Base-by-base conservation (phyloP, 2,113 vertebrate species). In the Prochilodus magdalenae region DNA sequence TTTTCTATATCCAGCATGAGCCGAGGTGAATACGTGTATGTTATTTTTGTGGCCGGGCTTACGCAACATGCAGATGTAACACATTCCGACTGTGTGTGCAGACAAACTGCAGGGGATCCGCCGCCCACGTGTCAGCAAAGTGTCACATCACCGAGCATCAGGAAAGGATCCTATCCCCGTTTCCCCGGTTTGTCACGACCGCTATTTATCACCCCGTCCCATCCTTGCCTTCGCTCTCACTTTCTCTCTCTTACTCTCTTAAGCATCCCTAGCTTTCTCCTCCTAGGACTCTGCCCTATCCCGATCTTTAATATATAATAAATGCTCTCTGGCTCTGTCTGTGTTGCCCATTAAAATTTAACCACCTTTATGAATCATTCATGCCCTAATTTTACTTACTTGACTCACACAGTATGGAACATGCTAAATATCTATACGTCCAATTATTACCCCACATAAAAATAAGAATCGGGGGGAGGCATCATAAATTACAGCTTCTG, bases 311-410 rank as follows among this genome's bases (percentile, higher is more conserved):
- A 90, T 88, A 90, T 82, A 75, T 89, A 84, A 88, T 92, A 73
- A 77, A 86, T 79, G 86, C 75, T 30, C 26, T 85, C 73, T 67
- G 77, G 73, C 53, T 33, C 20, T 24, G 55, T 69, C 77, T 63
- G 84, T 87, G 85, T 87, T 90, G 67, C 78, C 79, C 29, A 83
- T 89, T 87, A 91, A 90, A 85, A 78, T 89, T 90, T 89, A 44
- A 86, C 80, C 33, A 85, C 80, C 29, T 78, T 75, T 33, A 91
- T 92, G 87, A 91, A 91, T 91, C 88, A 93, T 90, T 92, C 77
- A 90, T 44, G 69, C 51, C 55, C 83, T 90, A 88, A 91, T 92
- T 92, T 91, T 85, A 87, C 87, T 83, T 84, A 90, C 90, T 87
- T 91, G 88, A 86, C 89, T 88, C 85, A 79, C 86, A 82, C 87